Conservation (phyloP, 2,797 vertebrate genomes). For the Myripristis murdjan region DNA sequence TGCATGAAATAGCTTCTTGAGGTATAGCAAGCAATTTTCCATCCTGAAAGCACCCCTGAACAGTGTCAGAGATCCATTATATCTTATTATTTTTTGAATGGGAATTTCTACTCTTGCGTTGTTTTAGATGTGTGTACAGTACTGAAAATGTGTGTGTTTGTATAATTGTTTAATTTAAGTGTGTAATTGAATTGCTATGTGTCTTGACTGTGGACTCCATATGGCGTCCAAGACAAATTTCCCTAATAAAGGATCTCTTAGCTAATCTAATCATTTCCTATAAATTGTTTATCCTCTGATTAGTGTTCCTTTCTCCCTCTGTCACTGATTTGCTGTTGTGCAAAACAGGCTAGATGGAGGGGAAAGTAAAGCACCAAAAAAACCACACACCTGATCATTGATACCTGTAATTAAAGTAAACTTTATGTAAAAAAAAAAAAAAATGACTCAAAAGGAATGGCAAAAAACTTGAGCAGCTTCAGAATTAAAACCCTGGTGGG, state of each 20-base stretch:
- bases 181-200: too few species aligned
- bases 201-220: too few species aligned
- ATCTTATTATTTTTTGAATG: too few species aligned
- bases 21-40: background rate
- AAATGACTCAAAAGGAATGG: constrained; percentile 59
- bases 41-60: constrained; percentile 24
- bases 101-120: too few species aligned
- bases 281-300: constrained; percentile 54
- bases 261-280: constrained; percentile 48
- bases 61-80: too few species aligned
- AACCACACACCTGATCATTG: constrained; percentile 38
- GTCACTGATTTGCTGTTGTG: constrained; percentile 26
- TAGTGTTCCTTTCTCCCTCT: constrained; percentile 62
- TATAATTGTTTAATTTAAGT: too few species aligned
- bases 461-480: constrained; percentile 81
- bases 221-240: too few species aligned
- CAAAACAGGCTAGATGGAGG: constrained; percentile 44
- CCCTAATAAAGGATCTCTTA: too few species aligned
- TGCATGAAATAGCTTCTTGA: constrained; percentile 9
- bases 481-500: constrained; percentile 75
- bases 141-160: too few species aligned
- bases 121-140: too few species aligned
- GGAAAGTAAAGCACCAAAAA: constrained; percentile 60
- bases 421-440: constrained; percentile 50
- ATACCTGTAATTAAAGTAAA: constrained; percentile 55